Evolutionary conservation across 2,888 invertebrate genomes (phyloP), one percentile per base, ranked within the genome.

Genomic region (Drosophila differens): DNA sequence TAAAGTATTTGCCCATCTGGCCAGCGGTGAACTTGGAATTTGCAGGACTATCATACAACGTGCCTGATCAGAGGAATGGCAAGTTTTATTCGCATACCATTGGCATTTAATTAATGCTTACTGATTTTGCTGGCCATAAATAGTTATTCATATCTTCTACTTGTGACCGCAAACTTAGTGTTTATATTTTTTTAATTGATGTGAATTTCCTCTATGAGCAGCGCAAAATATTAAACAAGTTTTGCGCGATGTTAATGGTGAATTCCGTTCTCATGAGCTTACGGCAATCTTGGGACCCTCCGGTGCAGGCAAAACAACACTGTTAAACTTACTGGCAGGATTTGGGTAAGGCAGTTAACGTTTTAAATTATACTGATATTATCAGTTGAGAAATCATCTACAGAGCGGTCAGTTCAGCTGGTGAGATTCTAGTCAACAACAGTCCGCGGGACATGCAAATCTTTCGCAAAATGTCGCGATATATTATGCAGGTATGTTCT

Each of bases 261-360:
- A 96, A 87, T 98, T 98, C 93, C 95, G 95, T 52, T 96, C 97
- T 0, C 97, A 98, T 16, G 96, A 98, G 92, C 94, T 99, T 74
- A 97, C 97, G 0, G 98, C 97, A 49, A 98, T 99, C 79, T 95
- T 99, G 94, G 99, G 99, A 0, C 98, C 98, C 0, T 98, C 98
- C 0, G 99, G 98, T 0, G 97, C 97, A 6, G 97, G 98, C 55
- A 98, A 98, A 93, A 98, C 97, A 62, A 97, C 98, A 0, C 94
- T 98, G 12, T 95, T 98, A 68, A 98, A 98, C 91, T 95, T 98
- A 75, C 94, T 98, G 35, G 98, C 98, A 33, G 98, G 98, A 72
- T 98, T 98, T 94, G 97, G 97, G 98, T 98, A 94, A 94, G 94
- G 60, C 3, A 41, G 0, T 14, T 6, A 35, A 28, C 9, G 4